phyloP scores from a whole-genome alignment of 2,113 vertebrate species.

The Struthio camelus region DNA sequence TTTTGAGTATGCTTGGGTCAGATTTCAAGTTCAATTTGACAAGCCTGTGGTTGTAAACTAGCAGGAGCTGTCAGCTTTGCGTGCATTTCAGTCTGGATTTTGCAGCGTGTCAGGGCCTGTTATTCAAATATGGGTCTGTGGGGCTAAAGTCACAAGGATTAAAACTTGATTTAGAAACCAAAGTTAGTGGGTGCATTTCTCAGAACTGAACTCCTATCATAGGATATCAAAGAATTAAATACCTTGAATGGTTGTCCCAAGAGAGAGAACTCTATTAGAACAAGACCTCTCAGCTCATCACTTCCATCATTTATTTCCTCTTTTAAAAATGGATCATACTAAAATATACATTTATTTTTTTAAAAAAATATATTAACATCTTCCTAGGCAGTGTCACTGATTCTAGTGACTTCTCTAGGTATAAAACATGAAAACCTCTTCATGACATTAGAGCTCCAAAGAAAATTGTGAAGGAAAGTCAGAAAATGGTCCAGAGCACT shows the following conservation, averaged over 20 bases:
- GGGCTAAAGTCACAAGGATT: background rate
- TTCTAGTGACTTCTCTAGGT: background rate
- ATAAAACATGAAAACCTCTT: constrained; percentile 17
- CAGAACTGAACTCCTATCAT: background rate
- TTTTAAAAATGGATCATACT: background rate
- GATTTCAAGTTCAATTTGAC: constrained; percentile 56
- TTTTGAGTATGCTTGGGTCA: constrained; percentile 38
- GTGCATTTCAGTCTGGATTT: constrained; percentile 27
- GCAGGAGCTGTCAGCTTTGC: constrained; percentile 44
- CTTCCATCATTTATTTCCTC: background rate
- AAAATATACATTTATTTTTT: background rate
- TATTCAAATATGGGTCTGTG: background rate
- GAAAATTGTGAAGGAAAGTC: background rate
- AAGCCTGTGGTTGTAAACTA: constrained; percentile 50
- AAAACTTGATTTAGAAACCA: background rate
- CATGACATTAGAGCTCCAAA: background rate
- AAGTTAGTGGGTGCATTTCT: background rate
- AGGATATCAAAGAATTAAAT: background rate
- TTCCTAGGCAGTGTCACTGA: background rate
- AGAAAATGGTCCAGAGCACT: constrained; percentile 29
- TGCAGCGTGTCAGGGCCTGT: background rate
- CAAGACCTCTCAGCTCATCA: background rate
- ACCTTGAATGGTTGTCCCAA: background rate
- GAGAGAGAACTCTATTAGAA: background rate
- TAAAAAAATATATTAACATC: background rate